Evolutionary conservation across 2,113 vertebrate genomes (phyloP).

Genomic region (Mohoua ochrocephala): DNA sequence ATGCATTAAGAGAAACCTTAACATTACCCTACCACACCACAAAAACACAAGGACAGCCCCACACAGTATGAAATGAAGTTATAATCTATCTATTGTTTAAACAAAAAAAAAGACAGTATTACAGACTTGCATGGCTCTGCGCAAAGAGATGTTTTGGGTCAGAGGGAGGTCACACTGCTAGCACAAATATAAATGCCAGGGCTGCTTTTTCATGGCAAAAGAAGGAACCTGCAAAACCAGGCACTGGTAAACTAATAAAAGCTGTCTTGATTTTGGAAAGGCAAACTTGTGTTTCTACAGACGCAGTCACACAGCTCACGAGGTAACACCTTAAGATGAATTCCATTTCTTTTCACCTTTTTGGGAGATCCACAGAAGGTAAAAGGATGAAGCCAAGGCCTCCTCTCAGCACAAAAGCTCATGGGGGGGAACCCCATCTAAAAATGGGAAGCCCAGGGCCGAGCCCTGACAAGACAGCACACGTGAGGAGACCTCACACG

Average conservation of each 20-base stretch:
- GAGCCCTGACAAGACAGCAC: not conserved
- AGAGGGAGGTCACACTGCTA: not conserved
- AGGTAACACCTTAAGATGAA: not conserved
- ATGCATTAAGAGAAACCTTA: not conserved
- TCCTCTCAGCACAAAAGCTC: not conserved
- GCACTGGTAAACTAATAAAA: not conserved
- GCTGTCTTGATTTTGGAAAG: not conserved
- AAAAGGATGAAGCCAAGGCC: not conserved
- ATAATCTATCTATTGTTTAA: not conserved
- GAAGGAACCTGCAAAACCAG: not conserved
- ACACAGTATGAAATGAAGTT: not conserved
- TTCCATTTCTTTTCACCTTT: not conserved
- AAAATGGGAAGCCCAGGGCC: not conserved
- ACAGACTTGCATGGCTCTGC: not conserved
- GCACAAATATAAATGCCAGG: not conserved
- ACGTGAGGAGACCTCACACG: not conserved
- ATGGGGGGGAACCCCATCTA: not conserved
- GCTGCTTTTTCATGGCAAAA: not conserved
- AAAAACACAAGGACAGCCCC: not conserved
- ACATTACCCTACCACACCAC: not conserved
- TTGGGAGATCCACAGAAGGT: not conserved
- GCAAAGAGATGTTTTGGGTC: not conserved
- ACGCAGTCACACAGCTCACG: not conserved
- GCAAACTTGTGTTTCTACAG: not conserved
- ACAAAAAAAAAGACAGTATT: not conserved